Base-by-base conservation (phyloP, 1,140 invertebrate species). In the Drosophila sp. region DNA sequence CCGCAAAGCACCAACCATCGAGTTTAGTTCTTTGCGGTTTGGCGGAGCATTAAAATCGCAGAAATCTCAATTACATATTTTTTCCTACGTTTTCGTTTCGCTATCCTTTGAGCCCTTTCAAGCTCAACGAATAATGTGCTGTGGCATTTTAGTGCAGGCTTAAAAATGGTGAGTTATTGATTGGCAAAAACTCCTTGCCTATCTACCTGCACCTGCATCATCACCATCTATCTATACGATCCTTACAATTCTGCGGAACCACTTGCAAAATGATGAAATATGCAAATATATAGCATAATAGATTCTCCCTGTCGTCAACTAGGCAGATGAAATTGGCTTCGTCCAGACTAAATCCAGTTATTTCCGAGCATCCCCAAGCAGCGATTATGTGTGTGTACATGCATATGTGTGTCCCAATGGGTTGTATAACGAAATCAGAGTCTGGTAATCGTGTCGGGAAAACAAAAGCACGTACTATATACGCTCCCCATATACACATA, bases 11-110 rank as follows among this genome's bases (percentile, higher is more conserved):
- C 55, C 33, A 69, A 69, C 68, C 66, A 74, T 67, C 68, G 62
- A 64, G 76, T 83, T 86, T 86, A 86, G 83, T 86, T 86, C 79
- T 87, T 83, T 73, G 44, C 70, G 77, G 65, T 70, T 87, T 70
- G 67, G 57, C 84, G 65, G 50, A 66, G 79, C 70, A 82, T 71
- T 71, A 62, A 40, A 86, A 89, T 56, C 79, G 69, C 61, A 57
- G 8, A 35, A 35, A 58, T 8, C 56, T 58, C 17, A 25, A 25
- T 23, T 25, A 11, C 8, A 2, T 25, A 38, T 33, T 33, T 8
- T 54, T 8, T 54, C 6, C 4, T 6, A 17, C 6, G 7, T 25
- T 44, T 47, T 23, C 44, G 44, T 47, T 35, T 58, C 32, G 32
- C 17, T 17, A 58, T 58, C 56, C 56, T 57, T 57, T 57, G 30